Percentiles rank a stretch among this genome's conserved stretches.
phyloP scores from a whole-genome alignment of 2,797 vertebrate species.

The Chelmon rostratus region DNA sequence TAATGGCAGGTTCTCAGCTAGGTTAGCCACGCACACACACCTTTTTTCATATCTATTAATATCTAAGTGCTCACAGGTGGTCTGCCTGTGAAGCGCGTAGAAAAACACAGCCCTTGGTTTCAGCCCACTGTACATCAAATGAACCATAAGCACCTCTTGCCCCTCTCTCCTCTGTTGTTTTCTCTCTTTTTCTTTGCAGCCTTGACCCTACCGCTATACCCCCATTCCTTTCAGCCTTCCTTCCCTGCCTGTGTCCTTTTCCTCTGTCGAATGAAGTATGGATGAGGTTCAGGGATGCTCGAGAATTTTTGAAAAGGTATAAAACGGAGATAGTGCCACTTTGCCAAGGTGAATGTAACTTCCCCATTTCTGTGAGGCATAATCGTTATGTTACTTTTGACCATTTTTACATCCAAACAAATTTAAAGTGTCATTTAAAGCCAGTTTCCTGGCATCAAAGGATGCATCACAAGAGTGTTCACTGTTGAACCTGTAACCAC shows the following conservation, averaged over 20 bases:
- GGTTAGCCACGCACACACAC: conserved; percentile 56
- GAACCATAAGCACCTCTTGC: conserved; percentile 80
- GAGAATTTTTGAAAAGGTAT: conserved; percentile 23
- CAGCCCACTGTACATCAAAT: conserved; percentile 89
- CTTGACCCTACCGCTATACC: conserved; percentile 63
- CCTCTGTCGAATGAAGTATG: conserved; percentile 5
- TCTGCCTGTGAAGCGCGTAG: conserved; percentile 87
- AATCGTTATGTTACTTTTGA: neutral
- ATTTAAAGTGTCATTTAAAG: neutral
- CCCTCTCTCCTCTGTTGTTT: conserved; percentile 46
- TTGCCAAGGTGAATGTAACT: neutral
- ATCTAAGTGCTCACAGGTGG: conserved; percentile 89
- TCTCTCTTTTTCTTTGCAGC: conserved; percentile 42
- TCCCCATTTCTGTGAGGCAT: neutral
- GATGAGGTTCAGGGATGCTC: conserved; percentile 78
- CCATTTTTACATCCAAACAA: neutral
- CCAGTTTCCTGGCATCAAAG: too few relatives aligned
- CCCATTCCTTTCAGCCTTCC: neutral
- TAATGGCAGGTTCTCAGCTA: conserved; percentile 64
- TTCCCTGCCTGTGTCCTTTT: conserved; percentile 63
- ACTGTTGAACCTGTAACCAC: neutral
- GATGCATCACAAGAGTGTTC: too few relatives aligned
- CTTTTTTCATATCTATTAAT: conserved; percentile 88
- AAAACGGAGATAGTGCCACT: too few relatives aligned
- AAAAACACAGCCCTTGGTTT: conserved; percentile 85